Evolutionary conservation across 2,888 invertebrate species (phyloP).

Genomic region (Corythucha ciliata): DNA sequence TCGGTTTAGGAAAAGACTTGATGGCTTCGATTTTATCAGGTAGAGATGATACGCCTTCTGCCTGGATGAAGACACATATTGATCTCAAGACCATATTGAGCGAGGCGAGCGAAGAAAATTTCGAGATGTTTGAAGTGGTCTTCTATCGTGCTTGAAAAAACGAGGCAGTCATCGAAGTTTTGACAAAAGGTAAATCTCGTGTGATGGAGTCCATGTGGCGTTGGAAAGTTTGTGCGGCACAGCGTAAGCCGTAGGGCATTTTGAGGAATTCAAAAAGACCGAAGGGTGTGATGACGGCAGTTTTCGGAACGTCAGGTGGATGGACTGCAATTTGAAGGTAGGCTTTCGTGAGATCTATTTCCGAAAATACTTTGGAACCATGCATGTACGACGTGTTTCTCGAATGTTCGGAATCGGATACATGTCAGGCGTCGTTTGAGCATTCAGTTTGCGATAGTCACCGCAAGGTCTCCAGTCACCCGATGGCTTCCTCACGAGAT

Average conservation of each 20-base stretch:
- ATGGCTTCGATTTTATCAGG: constrained; percentile 6
- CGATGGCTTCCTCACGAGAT: background rate
- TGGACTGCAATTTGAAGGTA: constrained; percentile 36
- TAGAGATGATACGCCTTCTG: constrained; percentile 6
- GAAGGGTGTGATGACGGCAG: constrained; percentile 33
- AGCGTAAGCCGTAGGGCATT: constrained; percentile 17
- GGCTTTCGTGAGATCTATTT: constrained; percentile 38
- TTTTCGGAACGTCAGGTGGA: constrained; percentile 33
- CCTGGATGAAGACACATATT: constrained; percentile 4
- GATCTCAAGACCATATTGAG: too few species aligned
- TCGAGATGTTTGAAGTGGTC: too few species aligned
- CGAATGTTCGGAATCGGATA: constrained; percentile 41
- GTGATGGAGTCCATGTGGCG: constrained; percentile 11
- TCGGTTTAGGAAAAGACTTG: constrained; percentile 6
- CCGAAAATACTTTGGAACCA: constrained; percentile 36
- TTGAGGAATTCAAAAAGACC: constrained; percentile 13
- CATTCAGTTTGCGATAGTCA: background rate
- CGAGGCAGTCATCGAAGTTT: constrained; percentile 14
- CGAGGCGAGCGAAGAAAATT: too few species aligned
- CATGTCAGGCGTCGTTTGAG: background rate
- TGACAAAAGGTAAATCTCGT: background rate
- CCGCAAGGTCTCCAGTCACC: constrained; percentile 14
- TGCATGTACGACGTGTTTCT: constrained; percentile 25
- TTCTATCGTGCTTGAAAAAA: background rate
- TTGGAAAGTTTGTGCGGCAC: constrained; percentile 19